Evolutionary conservation across 2,888 invertebrate genomes (phyloP), one percentile per base, ranked within the genome.

Genomic region (Cyclophora punctaria): DNA sequence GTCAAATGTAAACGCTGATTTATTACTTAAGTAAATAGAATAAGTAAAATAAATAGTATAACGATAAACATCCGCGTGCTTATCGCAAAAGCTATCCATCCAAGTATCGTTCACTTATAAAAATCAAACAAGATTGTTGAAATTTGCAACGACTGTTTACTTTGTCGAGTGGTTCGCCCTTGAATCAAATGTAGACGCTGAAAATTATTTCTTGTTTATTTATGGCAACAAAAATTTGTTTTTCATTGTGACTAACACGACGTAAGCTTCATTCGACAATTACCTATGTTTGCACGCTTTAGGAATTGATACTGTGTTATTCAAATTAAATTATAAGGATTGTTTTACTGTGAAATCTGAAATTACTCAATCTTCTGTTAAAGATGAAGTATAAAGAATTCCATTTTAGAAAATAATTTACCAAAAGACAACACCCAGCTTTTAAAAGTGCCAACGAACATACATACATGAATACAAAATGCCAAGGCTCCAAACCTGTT

Each of bases 71-170:
- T 37, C 37, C 37, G 37, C 37, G 5, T 37, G 4, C 37, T 37
- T 37, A 37, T 37, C 37, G 37, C 37, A 37, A 37, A 20, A 34
- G 44, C 34, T 44, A 43, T 43, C 42, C 20, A 43, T 3, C 20
- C 7, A 20, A 43, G 44, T 44, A 37, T 4, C 5, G 34, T 65
- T 58, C 49, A 52, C 53, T 60, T 60, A 61, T 63, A 62, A 57
- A 55, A 58, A 52, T 58, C 63, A 74, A 75, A 75, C 66, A 74
- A 73, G 46, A 63, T 66, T 75, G 68, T 74, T 73, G 60, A 71
- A 69, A 70, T 66, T 58, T 69, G 74, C 67, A 76, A 78, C 74
- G 70, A 64, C 57, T 78, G 73, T 82, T 82, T 78, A 70, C 69
- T 52, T 53, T 67, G 57, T 62, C 52, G 67, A 80, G 79, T 75